Percentiles rank a stretch among this genome's conserved stretches.
Evolutionary conservation across 2,888 invertebrate genomes (phyloP).

Genomic region (Dasypogon diadema): DNA sequence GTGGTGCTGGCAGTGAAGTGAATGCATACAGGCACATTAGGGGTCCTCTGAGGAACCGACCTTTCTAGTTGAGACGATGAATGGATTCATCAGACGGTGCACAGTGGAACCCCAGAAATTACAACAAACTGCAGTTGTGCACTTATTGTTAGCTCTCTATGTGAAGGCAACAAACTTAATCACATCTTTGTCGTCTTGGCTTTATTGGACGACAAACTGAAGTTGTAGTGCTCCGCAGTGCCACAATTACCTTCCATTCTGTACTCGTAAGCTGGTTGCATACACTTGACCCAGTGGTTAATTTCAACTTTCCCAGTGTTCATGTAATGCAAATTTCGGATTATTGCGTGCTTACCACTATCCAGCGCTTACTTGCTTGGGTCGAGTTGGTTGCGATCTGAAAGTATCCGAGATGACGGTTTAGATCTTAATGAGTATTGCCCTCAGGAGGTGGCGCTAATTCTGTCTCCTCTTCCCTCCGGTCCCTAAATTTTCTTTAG

Average conservation of each 20-base stretch:
- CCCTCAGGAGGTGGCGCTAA: background rate
- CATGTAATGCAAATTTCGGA: slow-evolving; percentile 35
- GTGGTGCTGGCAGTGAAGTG: background rate
- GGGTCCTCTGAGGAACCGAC: background rate
- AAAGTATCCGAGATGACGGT: background rate
- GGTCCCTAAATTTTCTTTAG: background rate
- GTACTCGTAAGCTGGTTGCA: background rate
- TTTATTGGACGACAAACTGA: slow-evolving; percentile 8
- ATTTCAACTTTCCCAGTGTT: slow-evolving; percentile 16
- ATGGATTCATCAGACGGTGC: slow-evolving; percentile 4
- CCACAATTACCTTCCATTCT: slow-evolving; percentile 15
- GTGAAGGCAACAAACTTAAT: background rate
- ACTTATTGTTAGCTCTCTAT: background rate
- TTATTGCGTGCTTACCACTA: slow-evolving; percentile 2
- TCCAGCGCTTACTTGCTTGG: background rate
- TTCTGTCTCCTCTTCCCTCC: background rate
- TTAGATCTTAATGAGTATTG: slow-evolving; percentile 1
- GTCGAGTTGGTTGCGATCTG: background rate
- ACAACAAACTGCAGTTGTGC: background rate
- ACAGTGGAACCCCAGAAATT: background rate
- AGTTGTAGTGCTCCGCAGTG: background rate
- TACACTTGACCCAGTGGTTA: slow-evolving; percentile 41
- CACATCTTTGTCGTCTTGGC: slow-evolving; percentile 15
- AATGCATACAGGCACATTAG: slow-evolving; percentile 20
- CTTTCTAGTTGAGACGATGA: too few relatives aligned